A percentile compares a stretch with the other conserved stretches of the same genome.
These are phyloP conservation scores for Drosophila bifasciata DNA, from an alignment of 1,140 invertebrate species.

Conservation along the genomic window DNA sequence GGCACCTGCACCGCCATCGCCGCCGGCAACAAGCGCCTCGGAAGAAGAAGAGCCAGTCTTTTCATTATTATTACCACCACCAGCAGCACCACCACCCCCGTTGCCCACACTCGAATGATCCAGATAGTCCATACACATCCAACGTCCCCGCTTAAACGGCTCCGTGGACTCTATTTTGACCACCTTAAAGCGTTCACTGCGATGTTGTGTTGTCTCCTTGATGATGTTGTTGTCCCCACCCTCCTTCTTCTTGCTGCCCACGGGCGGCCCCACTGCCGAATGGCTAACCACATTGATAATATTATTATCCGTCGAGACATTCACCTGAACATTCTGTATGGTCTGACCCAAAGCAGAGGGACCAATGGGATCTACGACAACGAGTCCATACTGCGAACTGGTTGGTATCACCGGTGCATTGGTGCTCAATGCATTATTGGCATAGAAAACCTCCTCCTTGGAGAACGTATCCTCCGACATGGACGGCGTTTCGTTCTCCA, in stretches of 20 bases:
- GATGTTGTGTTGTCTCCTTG: conserved; percentile 89
- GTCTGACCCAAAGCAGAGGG: conserved; percentile 62
- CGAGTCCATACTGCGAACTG: conserved; percentile 92
- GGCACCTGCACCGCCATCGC: conserved; percentile 11
- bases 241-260: conserved; percentile 86
- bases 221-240: conserved; percentile 86
- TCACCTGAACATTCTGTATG: conserved; percentile 86
- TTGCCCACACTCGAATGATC: conserved; percentile 88
- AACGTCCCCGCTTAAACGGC: conserved; percentile 95
- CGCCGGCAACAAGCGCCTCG: conserved; percentile 33
- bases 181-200: conserved; percentile 96
- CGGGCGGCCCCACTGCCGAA: conserved; percentile 84
- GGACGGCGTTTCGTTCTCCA: conserved; percentile 93
- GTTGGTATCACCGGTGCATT: conserved; percentile 93
- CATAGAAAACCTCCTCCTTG: conserved; percentile 92
- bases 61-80: conserved; percentile 70
- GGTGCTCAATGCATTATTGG: conserved; percentile 89
- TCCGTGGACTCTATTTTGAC: conserved; percentile 98
- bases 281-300: conserved; percentile 87
- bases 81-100: conserved; percentile 22
- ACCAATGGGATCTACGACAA: conserved; percentile 88
- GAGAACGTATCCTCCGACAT: conserved; percentile 93
- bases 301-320: conserved; percentile 86
- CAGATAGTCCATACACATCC: conserved; percentile 98
- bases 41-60: conserved; percentile 69